Conservation (phyloP, 2,113 vertebrate genomes). For the Recurvirostra avosetta region DNA sequence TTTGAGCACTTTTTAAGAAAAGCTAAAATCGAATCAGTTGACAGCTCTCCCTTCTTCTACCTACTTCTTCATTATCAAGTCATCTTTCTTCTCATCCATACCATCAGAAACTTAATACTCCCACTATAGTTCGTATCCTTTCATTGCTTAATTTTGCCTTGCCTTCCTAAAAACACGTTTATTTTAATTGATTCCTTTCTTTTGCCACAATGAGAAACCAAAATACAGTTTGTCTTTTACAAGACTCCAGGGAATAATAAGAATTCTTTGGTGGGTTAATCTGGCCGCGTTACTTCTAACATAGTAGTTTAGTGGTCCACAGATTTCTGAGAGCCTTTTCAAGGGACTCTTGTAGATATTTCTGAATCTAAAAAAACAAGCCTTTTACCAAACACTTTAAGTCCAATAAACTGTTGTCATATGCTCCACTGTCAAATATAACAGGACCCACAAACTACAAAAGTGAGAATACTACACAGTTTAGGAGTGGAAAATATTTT, state of each 20-base stretch:
- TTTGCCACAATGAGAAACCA: neutral
- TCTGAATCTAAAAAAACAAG: neutral
- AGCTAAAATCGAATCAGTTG: neutral
- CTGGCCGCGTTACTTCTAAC: neutral
- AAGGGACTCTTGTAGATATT: neutral
- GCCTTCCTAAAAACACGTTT: neutral
- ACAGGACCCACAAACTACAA: neutral
- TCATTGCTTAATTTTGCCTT: fast-evolving
- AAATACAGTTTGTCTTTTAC: neutral
- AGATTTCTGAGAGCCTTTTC: neutral
- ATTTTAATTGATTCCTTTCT: neutral
- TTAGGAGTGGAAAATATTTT: neutral
- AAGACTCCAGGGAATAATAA: neutral
- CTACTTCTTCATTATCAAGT: neutral
- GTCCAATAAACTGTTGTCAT: neutral
- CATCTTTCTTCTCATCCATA: neutral
- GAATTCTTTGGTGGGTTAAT: neutral
- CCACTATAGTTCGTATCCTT: neutral
- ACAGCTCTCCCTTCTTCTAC: neutral
- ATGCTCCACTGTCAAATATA: neutral
- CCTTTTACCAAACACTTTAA: neutral
- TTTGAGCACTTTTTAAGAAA: neutral
- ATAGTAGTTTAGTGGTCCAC: neutral
- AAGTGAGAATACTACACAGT: neutral
- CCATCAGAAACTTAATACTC: neutral